A percentile compares a stretch with the other conserved stretches of the same genome.
Evolutionary conservation across 2,888 invertebrate species (phyloP).

Genomic region (Cantharis flavilabris): DNA sequence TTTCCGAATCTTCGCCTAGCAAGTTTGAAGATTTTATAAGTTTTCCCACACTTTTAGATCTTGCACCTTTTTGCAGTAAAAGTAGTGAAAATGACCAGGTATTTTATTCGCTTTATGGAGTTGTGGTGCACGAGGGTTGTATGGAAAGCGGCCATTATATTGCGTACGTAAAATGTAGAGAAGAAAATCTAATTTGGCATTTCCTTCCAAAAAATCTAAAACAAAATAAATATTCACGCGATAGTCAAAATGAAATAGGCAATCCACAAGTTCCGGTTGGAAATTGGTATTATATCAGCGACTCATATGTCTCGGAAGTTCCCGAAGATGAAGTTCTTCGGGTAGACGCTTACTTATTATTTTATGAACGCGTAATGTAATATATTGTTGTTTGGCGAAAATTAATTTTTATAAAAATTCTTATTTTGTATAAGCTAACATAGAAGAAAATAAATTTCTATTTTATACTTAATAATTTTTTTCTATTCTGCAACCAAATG

Average conservation of each 20-base stretch:
- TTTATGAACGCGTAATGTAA: slow-evolving; percentile 92
- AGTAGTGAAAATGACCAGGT: slow-evolving; percentile 61
- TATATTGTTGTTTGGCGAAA: not conserved
- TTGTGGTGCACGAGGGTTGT: slow-evolving; percentile 93
- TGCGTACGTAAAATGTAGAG: slow-evolving; percentile 90
- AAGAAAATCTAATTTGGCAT: slow-evolving; percentile 72
- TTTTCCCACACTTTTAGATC: slow-evolving; percentile 83
- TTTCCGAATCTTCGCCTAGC: slow-evolving; percentile 61
- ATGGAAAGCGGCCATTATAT: slow-evolving; percentile 91
- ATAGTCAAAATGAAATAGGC: slow-evolving; percentile 51
- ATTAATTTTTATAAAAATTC: no score
- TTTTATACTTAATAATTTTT: no score
- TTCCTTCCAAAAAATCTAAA: slow-evolving; percentile 64
- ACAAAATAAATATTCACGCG: slow-evolving; percentile 51
- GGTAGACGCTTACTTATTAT: slow-evolving; percentile 92
- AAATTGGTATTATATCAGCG: slow-evolving; percentile 94
- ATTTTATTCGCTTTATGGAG: slow-evolving; percentile 89
- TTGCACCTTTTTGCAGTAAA: slow-evolving; percentile 87
- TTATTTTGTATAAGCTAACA: not conserved
- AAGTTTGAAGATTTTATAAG: slow-evolving; percentile 87
- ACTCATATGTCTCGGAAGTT: slow-evolving; percentile 83
- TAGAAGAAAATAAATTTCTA: no score
- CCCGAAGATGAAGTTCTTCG: slow-evolving; percentile 78
- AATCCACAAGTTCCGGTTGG: slow-evolving; percentile 64
- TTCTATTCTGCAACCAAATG: no score